phyloP scores from a whole-genome alignment of 64 coral and sea anemone species.

The Montipora foliosa region DNA sequence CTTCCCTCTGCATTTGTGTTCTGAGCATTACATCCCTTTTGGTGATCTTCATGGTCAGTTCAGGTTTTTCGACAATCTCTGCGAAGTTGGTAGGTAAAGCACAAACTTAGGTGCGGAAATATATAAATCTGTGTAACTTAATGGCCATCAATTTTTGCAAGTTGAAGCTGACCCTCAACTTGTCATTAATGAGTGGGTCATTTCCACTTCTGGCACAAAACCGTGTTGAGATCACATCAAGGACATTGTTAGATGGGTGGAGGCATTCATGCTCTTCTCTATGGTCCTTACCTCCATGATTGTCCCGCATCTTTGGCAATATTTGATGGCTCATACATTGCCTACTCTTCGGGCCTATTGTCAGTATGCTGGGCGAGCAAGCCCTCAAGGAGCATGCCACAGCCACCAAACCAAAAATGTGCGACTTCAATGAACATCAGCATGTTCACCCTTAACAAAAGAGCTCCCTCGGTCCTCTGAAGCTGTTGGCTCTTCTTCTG shows the following conservation, averaged over 20 bases:
- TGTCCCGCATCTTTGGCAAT: not conserved
- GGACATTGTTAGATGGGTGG: not conserved
- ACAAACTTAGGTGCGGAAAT: not conserved
- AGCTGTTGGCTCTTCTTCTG: too few relatives aligned
- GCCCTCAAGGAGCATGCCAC: conserved; percentile 3
- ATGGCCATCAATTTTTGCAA: not conserved
- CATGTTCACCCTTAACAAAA: too few relatives aligned
- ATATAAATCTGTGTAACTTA: not conserved
- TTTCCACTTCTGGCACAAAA: not conserved
- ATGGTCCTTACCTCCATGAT: not conserved
- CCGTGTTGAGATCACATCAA: not conserved
- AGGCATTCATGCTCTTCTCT: not conserved
- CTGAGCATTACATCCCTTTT: not conserved
- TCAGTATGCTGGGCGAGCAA: not conserved
- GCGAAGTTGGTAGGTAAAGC: not conserved
- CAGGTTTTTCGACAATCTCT: not conserved
- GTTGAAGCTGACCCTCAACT: not conserved
- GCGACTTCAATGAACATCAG: not conserved
- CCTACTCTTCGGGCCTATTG: conserved; percentile 12
- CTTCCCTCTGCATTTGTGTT: too few relatives aligned
- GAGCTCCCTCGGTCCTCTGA: too few relatives aligned
- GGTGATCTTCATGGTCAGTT: not conserved
- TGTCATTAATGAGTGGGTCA: not conserved
- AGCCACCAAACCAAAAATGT: not conserved
- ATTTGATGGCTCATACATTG: not conserved